phyloP scores from a whole-genome alignment of 1,140 invertebrate genomes.

The Cecropterus lyciades region DNA sequence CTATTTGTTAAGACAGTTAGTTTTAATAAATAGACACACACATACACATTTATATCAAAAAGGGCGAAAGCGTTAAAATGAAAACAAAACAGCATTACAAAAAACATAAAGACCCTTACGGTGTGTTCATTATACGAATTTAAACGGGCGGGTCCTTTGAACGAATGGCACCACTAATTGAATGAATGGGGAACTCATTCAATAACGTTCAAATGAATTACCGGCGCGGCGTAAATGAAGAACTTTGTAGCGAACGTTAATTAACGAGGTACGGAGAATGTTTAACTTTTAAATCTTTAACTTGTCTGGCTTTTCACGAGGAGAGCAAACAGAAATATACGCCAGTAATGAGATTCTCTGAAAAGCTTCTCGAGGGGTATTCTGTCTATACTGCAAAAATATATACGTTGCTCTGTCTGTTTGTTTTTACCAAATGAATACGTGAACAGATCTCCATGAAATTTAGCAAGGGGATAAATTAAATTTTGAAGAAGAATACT shows the following conservation, averaged over 20 bases:
- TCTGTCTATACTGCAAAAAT: no score
- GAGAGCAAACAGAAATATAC: conserved; percentile 12
- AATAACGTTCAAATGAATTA: conserved; percentile 43
- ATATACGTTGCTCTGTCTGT: neutral
- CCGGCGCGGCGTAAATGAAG: conserved; percentile 39
- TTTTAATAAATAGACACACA: no score
- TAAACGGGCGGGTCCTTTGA: conserved; percentile 27
- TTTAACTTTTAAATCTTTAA: conserved; percentile 33
- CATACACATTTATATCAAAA: no score
- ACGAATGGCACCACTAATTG: conserved; percentile 45
- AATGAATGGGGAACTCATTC: conserved; percentile 44
- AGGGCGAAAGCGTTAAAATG: no score
- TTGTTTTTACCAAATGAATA: no score
- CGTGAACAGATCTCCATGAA: no score
- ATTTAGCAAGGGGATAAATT: no score
- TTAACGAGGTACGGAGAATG: conserved; percentile 32
- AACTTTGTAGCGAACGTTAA: conserved; percentile 37
- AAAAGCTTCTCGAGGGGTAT: conserved; percentile 12
- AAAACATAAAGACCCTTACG: neutral
- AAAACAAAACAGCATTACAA: neutral
- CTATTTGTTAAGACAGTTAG: no score
- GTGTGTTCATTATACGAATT: conserved; percentile 1
- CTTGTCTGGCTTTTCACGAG: conserved; percentile 22
- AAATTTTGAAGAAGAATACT: no score
- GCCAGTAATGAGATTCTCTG: conserved; percentile 16